phyloP scores from a whole-genome alignment of 2,113 vertebrate species.

The Nansenia antarctica region DNA sequence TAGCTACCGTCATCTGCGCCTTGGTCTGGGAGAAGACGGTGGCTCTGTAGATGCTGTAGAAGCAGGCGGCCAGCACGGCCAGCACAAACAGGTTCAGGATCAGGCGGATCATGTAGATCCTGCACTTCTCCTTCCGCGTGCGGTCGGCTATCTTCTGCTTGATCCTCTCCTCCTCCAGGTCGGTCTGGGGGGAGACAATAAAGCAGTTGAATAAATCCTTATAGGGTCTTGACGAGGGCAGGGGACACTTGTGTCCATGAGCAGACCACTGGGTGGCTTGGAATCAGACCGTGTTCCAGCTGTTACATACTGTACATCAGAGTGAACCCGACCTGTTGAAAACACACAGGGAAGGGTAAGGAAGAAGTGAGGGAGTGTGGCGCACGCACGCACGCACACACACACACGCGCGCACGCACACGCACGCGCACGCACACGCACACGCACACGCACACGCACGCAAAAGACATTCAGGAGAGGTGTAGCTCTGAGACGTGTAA shows the following conservation, averaged over 20 bases:
- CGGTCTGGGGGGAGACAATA: slow-evolving; percentile 71
- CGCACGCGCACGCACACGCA: too few relatives aligned
- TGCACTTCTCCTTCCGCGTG: slow-evolving; percentile 77
- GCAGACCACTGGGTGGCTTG: too few relatives aligned
- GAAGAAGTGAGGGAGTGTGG: too few relatives aligned
- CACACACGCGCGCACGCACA: too few relatives aligned
- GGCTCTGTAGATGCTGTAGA: slow-evolving; percentile 89
- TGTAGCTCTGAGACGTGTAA: too few relatives aligned
- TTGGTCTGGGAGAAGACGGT: slow-evolving; percentile 88
- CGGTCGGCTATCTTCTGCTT: slow-evolving; percentile 86
- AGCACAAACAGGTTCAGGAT: slow-evolving; percentile 86
- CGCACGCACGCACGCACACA: too few relatives aligned
- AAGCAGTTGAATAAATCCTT: not conserved
- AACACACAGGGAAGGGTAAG: too few relatives aligned
- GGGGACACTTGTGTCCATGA: not conserved
- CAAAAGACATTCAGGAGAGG: too few relatives aligned
- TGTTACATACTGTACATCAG: too few relatives aligned
- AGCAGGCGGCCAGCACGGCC: slow-evolving; percentile 81
- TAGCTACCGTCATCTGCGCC: slow-evolving; percentile 57
- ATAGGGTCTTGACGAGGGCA: not conserved
- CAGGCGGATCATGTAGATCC: slow-evolving; percentile 84
- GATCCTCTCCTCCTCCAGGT: slow-evolving; percentile 89
- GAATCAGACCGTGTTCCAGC: too few relatives aligned
- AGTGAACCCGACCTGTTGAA: too few relatives aligned
- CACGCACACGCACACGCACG: too few relatives aligned